phyloP scores from a whole-genome alignment of 2,888 invertebrate genomes.

The Pycnomerus fuliginosus region DNA sequence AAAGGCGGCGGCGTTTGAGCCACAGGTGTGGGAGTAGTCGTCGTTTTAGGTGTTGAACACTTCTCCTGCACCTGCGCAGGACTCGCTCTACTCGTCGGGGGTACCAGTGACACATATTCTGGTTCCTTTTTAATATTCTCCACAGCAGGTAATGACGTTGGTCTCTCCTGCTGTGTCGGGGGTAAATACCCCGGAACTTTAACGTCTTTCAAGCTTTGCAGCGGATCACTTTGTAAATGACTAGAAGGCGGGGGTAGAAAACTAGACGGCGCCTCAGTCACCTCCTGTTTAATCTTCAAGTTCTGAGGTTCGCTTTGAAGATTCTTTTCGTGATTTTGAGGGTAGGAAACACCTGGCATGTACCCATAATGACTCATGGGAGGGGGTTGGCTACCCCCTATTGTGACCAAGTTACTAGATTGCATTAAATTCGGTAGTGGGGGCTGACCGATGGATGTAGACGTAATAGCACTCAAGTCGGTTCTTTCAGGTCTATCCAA shows the following conservation, averaged over 20 bases:
- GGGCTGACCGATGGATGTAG: slow-evolving; percentile 56
- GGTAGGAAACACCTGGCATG: slow-evolving; percentile 53
- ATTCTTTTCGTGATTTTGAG: slow-evolving; percentile 47
- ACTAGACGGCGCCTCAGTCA: slow-evolving; percentile 49
- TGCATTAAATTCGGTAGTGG: slow-evolving; percentile 60
- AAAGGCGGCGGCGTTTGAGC: slow-evolving; percentile 52
- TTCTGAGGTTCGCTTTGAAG: slow-evolving; percentile 66
- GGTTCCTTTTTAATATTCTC: slow-evolving; percentile 77
- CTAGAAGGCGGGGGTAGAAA: slow-evolving; percentile 36
- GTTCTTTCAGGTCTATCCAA: slow-evolving; percentile 33
- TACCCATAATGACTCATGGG: slow-evolving; percentile 64
- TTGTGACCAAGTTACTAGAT: slow-evolving; percentile 61
- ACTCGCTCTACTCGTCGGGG: slow-evolving; percentile 38
- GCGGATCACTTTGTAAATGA: slow-evolving; percentile 57
- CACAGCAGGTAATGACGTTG: slow-evolving; percentile 63
- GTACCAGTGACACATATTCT: slow-evolving; percentile 56
- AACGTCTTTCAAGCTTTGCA: slow-evolving; percentile 77
- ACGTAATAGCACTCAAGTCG: slow-evolving; percentile 27
- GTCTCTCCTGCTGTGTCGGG: slow-evolving; percentile 44
- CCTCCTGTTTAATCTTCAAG: slow-evolving; percentile 71
- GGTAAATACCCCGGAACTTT: slow-evolving; percentile 57
- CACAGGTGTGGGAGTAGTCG: slow-evolving; percentile 40
- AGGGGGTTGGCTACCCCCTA: slow-evolving; percentile 55
- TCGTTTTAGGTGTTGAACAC: slow-evolving; percentile 45
- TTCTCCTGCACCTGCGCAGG: slow-evolving; percentile 44